These are phyloP conservation scores for Gymnarchus niloticus DNA, from an alignment of 2,113 vertebrate genomes.

Conservation along the genomic window DNA sequence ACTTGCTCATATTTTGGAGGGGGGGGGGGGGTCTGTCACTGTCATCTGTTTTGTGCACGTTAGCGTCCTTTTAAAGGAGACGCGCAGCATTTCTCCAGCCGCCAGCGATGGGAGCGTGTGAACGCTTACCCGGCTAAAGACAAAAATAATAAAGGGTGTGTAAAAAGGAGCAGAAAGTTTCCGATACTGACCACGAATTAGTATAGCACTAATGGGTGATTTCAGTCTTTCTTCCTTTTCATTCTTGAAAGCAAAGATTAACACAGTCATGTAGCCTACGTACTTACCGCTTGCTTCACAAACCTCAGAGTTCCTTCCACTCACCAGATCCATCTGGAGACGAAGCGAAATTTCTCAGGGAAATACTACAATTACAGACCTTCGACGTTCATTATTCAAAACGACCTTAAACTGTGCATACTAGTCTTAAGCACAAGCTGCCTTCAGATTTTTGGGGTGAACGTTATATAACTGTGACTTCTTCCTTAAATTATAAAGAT, in stretches of 20 bases:
- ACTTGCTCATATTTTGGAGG: slow-evolving; percentile 22
- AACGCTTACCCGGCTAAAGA: not conserved
- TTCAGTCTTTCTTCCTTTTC: not conserved
- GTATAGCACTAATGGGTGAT: not conserved
- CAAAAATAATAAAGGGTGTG: not conserved
- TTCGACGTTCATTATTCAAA: not conserved
- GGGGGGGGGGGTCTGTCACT: slow-evolving; percentile 15
- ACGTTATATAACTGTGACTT: not conserved
- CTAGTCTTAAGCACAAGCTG: not conserved
- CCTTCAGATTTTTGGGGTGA: not conserved
- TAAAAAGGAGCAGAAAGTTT: not conserved
- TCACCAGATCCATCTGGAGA: not conserved
- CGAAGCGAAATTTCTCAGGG: not conserved
- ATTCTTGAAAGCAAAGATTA: not conserved
- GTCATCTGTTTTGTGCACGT: slow-evolving; percentile 47
- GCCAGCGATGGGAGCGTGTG: not conserved
- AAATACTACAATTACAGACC: not conserved
- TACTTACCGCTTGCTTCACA: not conserved
- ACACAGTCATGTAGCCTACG: not conserved
- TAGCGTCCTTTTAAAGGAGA: slow-evolving; percentile 38
- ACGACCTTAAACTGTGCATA: not conserved
- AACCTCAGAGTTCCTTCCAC: not conserved
- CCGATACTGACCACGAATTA: not conserved
- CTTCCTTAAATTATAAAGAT: not conserved
- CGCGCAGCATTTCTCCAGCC: not conserved